Conservation (phyloP, 2,113 vertebrate genomes). For the Elephantulus edwardii region DNA sequence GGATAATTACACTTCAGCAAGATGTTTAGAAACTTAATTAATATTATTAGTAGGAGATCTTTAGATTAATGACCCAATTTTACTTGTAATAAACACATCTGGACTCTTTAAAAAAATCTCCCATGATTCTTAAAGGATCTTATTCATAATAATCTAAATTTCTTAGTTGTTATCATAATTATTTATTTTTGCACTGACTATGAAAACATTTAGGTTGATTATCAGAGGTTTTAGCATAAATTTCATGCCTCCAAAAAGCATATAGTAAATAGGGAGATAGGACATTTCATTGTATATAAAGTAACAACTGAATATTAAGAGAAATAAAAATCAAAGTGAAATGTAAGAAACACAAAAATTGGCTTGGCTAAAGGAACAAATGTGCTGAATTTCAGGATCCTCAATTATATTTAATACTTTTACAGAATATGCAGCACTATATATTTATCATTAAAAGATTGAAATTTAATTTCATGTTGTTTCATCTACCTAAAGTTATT, state of each 20-base stretch:
- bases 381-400: background rate
- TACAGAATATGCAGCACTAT: background rate
- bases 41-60: slow-evolving; percentile 63
- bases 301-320: background rate
- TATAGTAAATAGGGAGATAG: background rate
- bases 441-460: background rate
- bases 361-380: background rate
- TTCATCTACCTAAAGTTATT: background rate
- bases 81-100: slow-evolving; percentile 58
- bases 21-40: slow-evolving; percentile 64
- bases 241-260: slow-evolving; percentile 39
- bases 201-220: background rate
- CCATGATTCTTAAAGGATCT: slow-evolving; percentile 45
- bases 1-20: slow-evolving; percentile 60
- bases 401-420: background rate
- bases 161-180: slow-evolving; percentile 3
- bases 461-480: background rate
- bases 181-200: background rate
- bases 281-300: slow-evolving; percentile 10
- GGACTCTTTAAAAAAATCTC: slow-evolving; percentile 35
- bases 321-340: slow-evolving; percentile 26
- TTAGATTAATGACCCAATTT: slow-evolving; percentile 66
- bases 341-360: background rate
- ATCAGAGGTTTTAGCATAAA: background rate
- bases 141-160: background rate